Evolutionary conservation across 2,888 invertebrate genomes (phyloP).

Genomic region (Diarsia brunnea): DNA sequence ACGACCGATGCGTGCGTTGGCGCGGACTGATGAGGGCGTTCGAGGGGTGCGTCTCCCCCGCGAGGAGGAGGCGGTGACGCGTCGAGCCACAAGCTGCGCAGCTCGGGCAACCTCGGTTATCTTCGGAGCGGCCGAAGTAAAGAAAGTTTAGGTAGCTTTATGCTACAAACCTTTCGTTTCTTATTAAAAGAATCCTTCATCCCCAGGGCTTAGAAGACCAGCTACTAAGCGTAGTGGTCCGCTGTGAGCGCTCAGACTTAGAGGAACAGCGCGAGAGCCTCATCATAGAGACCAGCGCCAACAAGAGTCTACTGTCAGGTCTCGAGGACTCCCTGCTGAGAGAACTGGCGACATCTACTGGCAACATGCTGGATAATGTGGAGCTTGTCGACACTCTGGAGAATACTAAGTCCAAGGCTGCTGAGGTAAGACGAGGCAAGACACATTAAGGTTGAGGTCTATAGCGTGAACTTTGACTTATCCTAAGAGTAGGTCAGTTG

Average conservation of each 20-base stretch:
- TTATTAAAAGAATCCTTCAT: not conserved
- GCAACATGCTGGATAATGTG: constrained; percentile 98
- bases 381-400: constrained; percentile 96
- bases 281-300: constrained; percentile 96
- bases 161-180: not conserved
- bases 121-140: too few relatives aligned
- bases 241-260: constrained; percentile 96
- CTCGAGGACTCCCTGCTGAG: constrained; percentile 96
- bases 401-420: constrained; percentile 96
- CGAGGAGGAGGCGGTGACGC: too few relatives aligned
- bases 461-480: too few relatives aligned
- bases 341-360: constrained; percentile 96
- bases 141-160: too few relatives aligned
- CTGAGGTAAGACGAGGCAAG: constrained; percentile 88
- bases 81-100: too few relatives aligned
- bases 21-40: too few relatives aligned
- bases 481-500: too few relatives aligned
- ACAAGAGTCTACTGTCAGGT: constrained; percentile 95
- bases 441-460: too few relatives aligned
- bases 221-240: constrained; percentile 96
- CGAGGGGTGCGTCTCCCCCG: too few relatives aligned
- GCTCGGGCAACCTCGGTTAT: too few relatives aligned
- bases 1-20: too few relatives aligned
- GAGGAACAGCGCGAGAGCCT: constrained; percentile 96
- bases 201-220: constrained; percentile 96